Evolutionary conservation across 2,888 invertebrate genomes (phyloP).

Genomic region (Tuberolachnus salignus): DNA sequence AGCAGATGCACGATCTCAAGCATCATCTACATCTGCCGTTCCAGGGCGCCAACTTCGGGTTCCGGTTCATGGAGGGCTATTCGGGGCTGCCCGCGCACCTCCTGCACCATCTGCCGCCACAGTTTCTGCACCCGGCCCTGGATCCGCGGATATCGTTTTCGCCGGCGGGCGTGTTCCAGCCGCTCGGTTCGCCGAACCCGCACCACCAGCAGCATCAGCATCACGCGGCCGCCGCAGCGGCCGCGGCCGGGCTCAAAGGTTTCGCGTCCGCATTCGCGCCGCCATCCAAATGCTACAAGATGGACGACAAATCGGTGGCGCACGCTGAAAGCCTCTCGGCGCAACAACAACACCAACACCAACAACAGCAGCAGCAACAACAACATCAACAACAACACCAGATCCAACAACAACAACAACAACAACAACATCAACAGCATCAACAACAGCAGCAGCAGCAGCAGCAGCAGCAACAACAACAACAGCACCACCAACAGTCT

Average conservation of each 20-base stretch:
- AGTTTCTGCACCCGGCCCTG: conserved; percentile 72
- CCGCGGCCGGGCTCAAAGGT: conserved; percentile 60
- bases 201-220: conserved; percentile 36
- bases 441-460: conserved; percentile 23
- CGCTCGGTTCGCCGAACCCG: conserved; percentile 61
- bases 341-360: conserved; percentile 15
- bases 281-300: conserved; percentile 67
- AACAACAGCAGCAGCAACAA: conserved; percentile 15
- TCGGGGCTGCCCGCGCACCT: conserved; percentile 72
- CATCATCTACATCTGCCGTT: conserved; percentile 63
- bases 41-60: conserved; percentile 69
- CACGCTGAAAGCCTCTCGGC: conserved; percentile 22
- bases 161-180: conserved; percentile 67
- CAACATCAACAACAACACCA: neutral
- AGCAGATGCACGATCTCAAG: conserved; percentile 59
- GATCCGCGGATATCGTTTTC: conserved; percentile 68
- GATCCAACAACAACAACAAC: conserved; percentile 21
- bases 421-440: conserved; percentile 18
- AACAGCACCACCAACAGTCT: neutral
- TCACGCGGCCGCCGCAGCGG: conserved; percentile 34
- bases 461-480: conserved; percentile 16
- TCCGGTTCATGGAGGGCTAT: conserved; percentile 67
- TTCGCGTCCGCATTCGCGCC: conserved; percentile 73
- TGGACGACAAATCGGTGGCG: conserved; percentile 62
- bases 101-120: conserved; percentile 74